These are phyloP conservation scores for Pristiophorus japonicus DNA, from an alignment of 2,113 vertebrate species.

Conservation along the genomic window DNA sequence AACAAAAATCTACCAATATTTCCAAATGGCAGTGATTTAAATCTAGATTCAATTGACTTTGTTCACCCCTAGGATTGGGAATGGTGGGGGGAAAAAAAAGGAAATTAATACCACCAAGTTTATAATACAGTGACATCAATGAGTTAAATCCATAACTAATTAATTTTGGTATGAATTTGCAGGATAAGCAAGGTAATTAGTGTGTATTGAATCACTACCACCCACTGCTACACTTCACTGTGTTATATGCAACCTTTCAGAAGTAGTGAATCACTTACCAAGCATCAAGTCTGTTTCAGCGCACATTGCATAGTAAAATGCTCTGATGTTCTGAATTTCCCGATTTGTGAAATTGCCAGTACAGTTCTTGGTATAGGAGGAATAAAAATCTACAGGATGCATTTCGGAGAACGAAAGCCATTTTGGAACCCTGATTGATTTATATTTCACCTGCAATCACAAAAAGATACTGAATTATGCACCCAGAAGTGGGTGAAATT, in stretches of 20 bases:
- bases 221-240: neutral
- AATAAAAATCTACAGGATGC: slow-evolving; percentile 89
- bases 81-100: neutral
- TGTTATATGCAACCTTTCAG: neutral
- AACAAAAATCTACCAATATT: no score
- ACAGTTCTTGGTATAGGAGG: slow-evolving; percentile 91
- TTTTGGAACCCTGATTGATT: slow-evolving; percentile 73
- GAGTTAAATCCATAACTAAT: neutral
- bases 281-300: slow-evolving; percentile 91
- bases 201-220: neutral
- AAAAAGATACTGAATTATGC: slow-evolving; percentile 41
- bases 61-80: neutral
- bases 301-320: slow-evolving; percentile 96
- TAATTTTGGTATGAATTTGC: neutral
- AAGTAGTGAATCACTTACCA: slow-evolving; percentile 58
- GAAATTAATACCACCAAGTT: neutral
- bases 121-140: neutral
- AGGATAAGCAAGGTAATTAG: neutral
- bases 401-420: slow-evolving; percentile 75
- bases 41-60: neutral
- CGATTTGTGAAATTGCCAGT: slow-evolving; percentile 73
- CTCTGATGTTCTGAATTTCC: slow-evolving; percentile 76
- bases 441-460: slow-evolving; percentile 64
- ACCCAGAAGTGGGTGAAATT: slow-evolving; percentile 38
- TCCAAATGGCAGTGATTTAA: neutral